phyloP scores from a whole-genome alignment of 2,113 vertebrate genomes.

The Oxygymnocypris stewartii region DNA sequence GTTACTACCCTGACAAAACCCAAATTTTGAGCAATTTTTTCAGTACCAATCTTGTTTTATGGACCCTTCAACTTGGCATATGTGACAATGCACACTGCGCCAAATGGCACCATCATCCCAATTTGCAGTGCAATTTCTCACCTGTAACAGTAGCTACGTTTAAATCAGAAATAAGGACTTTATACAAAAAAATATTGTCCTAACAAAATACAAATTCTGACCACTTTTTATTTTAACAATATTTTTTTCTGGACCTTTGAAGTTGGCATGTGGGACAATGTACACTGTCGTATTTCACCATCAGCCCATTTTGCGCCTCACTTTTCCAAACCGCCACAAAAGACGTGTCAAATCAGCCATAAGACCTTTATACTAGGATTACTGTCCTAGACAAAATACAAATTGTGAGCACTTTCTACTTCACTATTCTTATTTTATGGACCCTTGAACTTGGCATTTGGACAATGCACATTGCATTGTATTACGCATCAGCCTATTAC shows the following conservation, averaged over 20 bases:
- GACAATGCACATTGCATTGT: not conserved
- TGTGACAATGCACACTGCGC: not conserved
- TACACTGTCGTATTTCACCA: not conserved
- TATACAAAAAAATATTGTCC: no score
- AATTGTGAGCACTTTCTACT: not conserved
- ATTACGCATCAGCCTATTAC: not conserved
- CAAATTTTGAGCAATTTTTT: not conserved
- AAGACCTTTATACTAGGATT: not conserved
- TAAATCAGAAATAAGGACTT: no score
- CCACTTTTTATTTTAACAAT: no score
- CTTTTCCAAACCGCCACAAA: no score
- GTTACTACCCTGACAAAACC: not conserved
- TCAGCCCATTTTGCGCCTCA: not conserved
- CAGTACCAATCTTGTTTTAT: not conserved
- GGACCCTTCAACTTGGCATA: not conserved
- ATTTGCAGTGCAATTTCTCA: no score
- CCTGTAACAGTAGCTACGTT: no score
- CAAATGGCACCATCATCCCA: no score
- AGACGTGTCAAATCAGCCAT: not conserved
- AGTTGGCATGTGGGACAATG: not conserved
- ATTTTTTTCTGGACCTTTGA: not conserved
- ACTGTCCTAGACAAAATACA: not conserved
- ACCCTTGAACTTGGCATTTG: no score
- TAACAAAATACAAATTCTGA: no score
- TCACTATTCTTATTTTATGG: not conserved